These are phyloP conservation scores for Hypotaenidia philippensis DNA, from an alignment of 2,797 vertebrate genomes.

Conservation along the genomic window DNA sequence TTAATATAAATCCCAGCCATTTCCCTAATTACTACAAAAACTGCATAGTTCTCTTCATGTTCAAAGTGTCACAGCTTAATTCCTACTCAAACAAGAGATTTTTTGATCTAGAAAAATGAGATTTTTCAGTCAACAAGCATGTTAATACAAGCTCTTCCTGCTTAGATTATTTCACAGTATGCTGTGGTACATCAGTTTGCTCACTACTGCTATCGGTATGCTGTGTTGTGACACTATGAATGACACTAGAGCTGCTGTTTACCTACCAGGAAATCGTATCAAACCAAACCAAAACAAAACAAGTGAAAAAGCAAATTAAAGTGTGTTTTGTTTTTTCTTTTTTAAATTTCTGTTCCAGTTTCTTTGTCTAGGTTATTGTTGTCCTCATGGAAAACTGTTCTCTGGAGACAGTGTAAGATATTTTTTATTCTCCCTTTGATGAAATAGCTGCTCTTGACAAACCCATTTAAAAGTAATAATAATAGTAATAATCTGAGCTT, in stretches of 20 bases:
- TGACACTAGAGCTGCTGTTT: neutral
- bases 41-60: neutral
- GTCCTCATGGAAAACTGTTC: neutral
- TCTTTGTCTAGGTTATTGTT: neutral
- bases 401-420: neutral
- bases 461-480: neutral
- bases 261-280: neutral
- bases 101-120: neutral
- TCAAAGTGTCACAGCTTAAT: neutral
- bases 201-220: neutral
- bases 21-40: neutral
- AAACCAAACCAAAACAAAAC: neutral
- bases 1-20: accelerated
- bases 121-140: neutral
- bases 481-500: neutral
- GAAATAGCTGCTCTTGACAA: neutral
- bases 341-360: neutral
- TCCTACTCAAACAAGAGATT: neutral
- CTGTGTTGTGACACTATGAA: accelerated
- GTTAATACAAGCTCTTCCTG: neutral
- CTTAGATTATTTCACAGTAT: neutral
- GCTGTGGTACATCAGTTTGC: neutral
- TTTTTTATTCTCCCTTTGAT: neutral
- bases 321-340: neutral
- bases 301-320: neutral